phyloP scores from a whole-genome alignment of 2,888 invertebrate species.

The Drosophila pegasa region DNA sequence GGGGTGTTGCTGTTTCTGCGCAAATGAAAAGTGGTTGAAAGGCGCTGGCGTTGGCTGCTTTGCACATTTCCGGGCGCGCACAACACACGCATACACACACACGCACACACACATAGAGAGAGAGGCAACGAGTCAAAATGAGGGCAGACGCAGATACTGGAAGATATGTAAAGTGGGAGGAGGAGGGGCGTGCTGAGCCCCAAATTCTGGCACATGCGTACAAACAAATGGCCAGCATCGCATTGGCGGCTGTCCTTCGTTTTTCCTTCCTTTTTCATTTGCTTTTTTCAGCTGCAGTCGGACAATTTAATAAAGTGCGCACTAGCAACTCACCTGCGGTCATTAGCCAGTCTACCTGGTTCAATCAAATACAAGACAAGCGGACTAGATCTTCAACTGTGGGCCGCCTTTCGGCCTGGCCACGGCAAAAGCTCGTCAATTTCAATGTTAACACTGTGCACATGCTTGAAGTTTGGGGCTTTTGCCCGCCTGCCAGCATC shows the following conservation, averaged over 20 bases:
- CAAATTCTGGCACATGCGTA: constrained; percentile 71
- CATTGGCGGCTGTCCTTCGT: constrained; percentile 16
- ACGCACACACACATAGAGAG: constrained; percentile 3
- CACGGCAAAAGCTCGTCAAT: constrained; percentile 11
- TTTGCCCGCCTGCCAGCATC: constrained; percentile 24
- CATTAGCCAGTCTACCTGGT: constrained; percentile 26
- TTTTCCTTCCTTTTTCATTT: constrained; percentile 4
- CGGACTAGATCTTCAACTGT: background rate
- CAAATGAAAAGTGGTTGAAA: constrained; percentile 82
- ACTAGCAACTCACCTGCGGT: constrained; percentile 49
- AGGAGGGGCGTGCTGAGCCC: constrained; percentile 13
- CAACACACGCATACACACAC: constrained; percentile 27
- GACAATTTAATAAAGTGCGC: constrained; percentile 37
- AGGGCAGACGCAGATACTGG: constrained; percentile 63
- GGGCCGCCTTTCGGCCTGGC: too few species aligned
- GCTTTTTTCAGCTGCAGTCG: constrained; percentile 22
- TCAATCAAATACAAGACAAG: constrained; percentile 6
- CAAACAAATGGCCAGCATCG: constrained; percentile 26
- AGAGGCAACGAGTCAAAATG: constrained; percentile 63
- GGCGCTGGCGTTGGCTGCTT: constrained; percentile 57
- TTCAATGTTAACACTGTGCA: constrained; percentile 34
- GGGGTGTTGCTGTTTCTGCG: constrained; percentile 51
- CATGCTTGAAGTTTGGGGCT: constrained; percentile 18
- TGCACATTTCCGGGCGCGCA: constrained; percentile 70
- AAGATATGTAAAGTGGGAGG: background rate